Conservation (phyloP, 2,797 vertebrate genomes). For the Sphenopsis melanotis region DNA sequence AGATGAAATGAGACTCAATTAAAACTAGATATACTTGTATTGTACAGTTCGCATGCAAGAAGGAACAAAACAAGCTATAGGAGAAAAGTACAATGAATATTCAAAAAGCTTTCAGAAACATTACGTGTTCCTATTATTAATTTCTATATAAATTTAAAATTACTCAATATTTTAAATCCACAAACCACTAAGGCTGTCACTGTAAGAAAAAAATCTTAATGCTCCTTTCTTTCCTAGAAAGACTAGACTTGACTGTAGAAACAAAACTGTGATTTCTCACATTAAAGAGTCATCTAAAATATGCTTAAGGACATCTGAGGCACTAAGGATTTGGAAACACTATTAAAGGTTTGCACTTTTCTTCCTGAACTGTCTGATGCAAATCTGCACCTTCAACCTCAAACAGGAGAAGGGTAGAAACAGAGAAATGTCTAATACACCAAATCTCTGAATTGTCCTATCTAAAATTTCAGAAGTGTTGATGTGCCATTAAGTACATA, state of each 20-base stretch:
- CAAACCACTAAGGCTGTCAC: neutral
- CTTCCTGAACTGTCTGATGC: neutral
- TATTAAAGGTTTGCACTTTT: neutral
- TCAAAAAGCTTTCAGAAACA: neutral
- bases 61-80: neutral
- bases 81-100: neutral
- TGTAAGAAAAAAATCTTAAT: neutral
- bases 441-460: neutral
- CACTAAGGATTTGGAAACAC: neutral
- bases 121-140: neutral
- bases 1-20: neutral
- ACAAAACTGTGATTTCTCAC: neutral
- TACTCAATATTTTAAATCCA: neutral
- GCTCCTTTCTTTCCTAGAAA: neutral
- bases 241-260: neutral
- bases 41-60: neutral
- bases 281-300: neutral
- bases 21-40: neutral
- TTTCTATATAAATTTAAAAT: neutral
- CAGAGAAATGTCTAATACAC: neutral
- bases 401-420: fast-evolving
- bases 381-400: neutral
- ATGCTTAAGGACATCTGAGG: neutral
- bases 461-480: neutral
- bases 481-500: too few species aligned